Percentiles rank a stretch among this genome's conserved stretches.
phyloP scores from a whole-genome alignment of 2,113 vertebrate species.

The Trogon surrucura region DNA sequence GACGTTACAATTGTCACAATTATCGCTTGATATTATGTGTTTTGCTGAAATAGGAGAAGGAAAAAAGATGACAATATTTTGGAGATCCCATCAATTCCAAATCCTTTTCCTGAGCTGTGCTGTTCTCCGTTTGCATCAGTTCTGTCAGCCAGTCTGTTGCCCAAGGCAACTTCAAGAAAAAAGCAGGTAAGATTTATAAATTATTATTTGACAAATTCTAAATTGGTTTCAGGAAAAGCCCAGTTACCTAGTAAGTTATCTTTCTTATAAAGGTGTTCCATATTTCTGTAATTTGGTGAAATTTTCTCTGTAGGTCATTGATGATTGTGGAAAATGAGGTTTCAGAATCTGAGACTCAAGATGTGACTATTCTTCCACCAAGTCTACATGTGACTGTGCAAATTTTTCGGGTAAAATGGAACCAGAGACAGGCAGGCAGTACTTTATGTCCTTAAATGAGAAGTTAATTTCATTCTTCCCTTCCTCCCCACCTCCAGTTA shows the following conservation, averaged over 20 bases:
- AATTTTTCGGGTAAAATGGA: slow-evolving; percentile 3
- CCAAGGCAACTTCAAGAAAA: slow-evolving; percentile 87
- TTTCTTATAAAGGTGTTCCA: not conserved
- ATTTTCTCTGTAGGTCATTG: slow-evolving; percentile 5
- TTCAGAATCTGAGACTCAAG: slow-evolving; percentile 21
- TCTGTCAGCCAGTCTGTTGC: slow-evolving; percentile 85
- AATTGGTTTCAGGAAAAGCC: not conserved
- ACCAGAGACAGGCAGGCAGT: not conserved
- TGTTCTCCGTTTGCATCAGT: slow-evolving; percentile 80
- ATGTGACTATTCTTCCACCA: not conserved
- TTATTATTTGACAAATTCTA: slow-evolving; percentile 16
- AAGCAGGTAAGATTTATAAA: slow-evolving; percentile 84
- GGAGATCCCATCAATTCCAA: slow-evolving; percentile 82
- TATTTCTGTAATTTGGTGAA: slow-evolving; percentile 30
- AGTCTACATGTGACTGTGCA: not conserved
- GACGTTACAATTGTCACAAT: slow-evolving; percentile 37
- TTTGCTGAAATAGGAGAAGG: slow-evolving; percentile 79
- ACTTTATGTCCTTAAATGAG: slow-evolving; percentile 40
- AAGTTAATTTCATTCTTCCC: slow-evolving; percentile 24
- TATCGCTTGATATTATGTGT: slow-evolving; percentile 58
- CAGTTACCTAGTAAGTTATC: not conserved
- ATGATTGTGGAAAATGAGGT: not conserved
- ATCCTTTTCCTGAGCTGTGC: slow-evolving; percentile 87
- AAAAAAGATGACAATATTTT: slow-evolving; percentile 73
- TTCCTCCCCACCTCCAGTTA: not conserved